Evolutionary conservation across 2,113 vertebrate genomes (phyloP).

Genomic region (Caloenas nicobarica): DNA sequence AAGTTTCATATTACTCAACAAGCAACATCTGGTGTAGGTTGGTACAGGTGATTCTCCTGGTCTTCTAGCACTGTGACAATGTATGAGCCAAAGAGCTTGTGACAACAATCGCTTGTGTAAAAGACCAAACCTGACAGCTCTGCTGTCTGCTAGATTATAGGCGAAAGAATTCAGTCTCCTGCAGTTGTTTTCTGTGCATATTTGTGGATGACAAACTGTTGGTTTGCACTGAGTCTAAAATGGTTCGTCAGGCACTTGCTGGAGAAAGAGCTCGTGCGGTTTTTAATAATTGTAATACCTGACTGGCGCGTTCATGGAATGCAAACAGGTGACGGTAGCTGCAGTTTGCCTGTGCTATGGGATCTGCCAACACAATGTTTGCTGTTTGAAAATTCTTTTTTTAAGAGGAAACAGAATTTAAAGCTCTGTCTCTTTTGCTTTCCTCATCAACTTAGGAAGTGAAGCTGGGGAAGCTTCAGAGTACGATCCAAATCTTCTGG

Average conservation of each 20-base stretch:
- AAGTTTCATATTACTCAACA: background rate
- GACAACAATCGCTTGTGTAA: background rate
- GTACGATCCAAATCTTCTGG: conserved; percentile 93
- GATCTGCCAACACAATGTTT: background rate
- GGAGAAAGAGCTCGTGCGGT: background rate
- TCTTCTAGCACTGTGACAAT: background rate
- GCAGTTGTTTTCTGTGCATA: background rate
- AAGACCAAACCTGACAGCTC: background rate
- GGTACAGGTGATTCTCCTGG: background rate
- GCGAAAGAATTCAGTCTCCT: background rate
- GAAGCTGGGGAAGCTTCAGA: conserved; percentile 82
- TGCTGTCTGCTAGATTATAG: background rate
- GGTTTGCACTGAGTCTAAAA: background rate
- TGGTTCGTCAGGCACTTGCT: background rate
- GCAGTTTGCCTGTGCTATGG: background rate
- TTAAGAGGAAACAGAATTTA: background rate
- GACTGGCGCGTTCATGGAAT: background rate
- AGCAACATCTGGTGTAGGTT: background rate
- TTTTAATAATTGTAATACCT: background rate
- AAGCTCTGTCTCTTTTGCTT: background rate
- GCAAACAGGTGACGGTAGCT: background rate
- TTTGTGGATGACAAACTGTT: background rate
- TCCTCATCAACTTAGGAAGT: conserved; percentile 67
- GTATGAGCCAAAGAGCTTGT: background rate
- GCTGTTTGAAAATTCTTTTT: background rate